phyloP scores from a whole-genome alignment of 2,888 invertebrate species.

The Octonoba sinensis region DNA sequence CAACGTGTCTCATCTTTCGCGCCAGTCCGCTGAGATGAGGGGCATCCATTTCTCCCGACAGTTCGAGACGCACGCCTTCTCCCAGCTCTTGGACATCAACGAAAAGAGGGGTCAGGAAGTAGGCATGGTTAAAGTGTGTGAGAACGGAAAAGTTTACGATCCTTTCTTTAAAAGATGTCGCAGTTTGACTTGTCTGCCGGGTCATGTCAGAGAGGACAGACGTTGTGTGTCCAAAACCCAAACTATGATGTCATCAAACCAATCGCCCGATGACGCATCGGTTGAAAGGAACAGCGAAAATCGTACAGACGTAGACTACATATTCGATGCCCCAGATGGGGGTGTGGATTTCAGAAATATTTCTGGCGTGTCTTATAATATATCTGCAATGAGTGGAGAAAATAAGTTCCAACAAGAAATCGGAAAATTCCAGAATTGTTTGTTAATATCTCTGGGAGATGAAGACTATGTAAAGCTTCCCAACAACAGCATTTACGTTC shows the following conservation, averaged over 20 bases:
- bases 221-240: slow-evolving; percentile 66
- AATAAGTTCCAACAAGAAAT: neutral
- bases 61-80: slow-evolving; percentile 71
- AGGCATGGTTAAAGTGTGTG: slow-evolving; percentile 66
- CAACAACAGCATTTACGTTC: slow-evolving; percentile 61
- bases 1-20: slow-evolving; percentile 69
- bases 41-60: slow-evolving; percentile 63
- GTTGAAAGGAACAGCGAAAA: neutral
- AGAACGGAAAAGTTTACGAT: slow-evolving; percentile 71
- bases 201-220: slow-evolving; percentile 68
- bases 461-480: slow-evolving; percentile 48
- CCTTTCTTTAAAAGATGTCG: slow-evolving; percentile 73
- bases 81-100: slow-evolving; percentile 71
- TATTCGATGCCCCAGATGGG: neutral
- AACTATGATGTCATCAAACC: neutral
- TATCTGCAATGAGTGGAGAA: neutral
- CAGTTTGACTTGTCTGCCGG: slow-evolving; percentile 70
- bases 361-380: slow-evolving; percentile 21
- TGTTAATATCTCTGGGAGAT: slow-evolving; percentile 46
- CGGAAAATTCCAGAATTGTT: slow-evolving; percentile 27
- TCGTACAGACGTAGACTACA: neutral
- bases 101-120: slow-evolving; percentile 68
- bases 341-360: neutral
- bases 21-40: slow-evolving; percentile 62
- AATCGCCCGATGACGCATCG: neutral